A percentile compares a stretch with the other conserved stretches of the same genome.
Evolutionary conservation across 2,797 vertebrate genomes (phyloP).

Genomic region (Malacoraja senta): DNA sequence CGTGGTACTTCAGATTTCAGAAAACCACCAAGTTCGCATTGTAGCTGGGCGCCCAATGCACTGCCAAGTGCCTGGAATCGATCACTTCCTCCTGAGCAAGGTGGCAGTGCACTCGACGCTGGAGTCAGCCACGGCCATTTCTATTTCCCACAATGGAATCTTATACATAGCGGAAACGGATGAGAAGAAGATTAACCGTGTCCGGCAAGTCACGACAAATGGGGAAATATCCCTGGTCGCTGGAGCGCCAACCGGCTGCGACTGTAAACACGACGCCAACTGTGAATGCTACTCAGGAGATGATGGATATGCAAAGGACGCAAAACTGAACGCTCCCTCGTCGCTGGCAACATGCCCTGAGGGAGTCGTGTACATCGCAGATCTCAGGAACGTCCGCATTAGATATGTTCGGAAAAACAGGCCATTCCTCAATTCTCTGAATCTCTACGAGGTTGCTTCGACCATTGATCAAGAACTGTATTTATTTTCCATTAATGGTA

Average conservation of each 20-base stretch:
- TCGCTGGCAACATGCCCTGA: constrained; percentile 87
- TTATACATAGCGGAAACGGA: constrained; percentile 92
- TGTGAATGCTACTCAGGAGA: constrained; percentile 96
- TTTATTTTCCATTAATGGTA: constrained; percentile 86
- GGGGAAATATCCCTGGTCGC: constrained; percentile 93
- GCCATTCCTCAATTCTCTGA: constrained; percentile 83
- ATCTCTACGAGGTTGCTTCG: constrained; percentile 88
- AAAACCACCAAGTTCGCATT: constrained; percentile 94
- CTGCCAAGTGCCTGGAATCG: constrained; percentile 93
- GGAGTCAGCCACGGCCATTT: constrained; percentile 83
- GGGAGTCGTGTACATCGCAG: constrained; percentile 86
- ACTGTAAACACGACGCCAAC: constrained; percentile 93
- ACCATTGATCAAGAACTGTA: constrained; percentile 93
- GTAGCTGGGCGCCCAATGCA: constrained; percentile 93
- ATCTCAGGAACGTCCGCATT: constrained; percentile 89
- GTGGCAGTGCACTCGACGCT: constrained; percentile 89
- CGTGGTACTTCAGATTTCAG: constrained; percentile 90
- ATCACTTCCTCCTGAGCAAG: constrained; percentile 91
- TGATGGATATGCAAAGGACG: constrained; percentile 93
- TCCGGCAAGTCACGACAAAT: constrained; percentile 85
- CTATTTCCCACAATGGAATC: constrained; percentile 83
- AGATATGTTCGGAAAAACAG: constrained; percentile 87
- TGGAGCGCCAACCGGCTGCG: constrained; percentile 85
- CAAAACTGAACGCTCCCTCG: constrained; percentile 80
- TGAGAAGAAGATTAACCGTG: constrained; percentile 92